Evolutionary conservation across 2,113 vertebrate species (phyloP), one percentile per base, ranked within the genome.

Genomic region (Cottus gobio): DNA sequence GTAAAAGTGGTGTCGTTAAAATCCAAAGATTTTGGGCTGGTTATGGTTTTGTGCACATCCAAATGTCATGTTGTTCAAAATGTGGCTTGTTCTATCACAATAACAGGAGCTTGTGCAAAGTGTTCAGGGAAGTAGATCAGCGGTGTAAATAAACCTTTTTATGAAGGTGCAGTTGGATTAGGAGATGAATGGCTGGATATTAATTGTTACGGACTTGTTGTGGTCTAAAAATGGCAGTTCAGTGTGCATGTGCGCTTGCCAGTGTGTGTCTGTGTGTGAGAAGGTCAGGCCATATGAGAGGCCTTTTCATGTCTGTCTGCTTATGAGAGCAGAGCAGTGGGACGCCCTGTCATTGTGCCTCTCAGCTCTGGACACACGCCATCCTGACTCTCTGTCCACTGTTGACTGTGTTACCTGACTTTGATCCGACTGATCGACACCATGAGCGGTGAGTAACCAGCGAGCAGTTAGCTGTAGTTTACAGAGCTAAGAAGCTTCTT

Each of bases 361-460:
- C 70, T 77, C 39, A 34, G 69, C 85, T 73, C 57, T 6, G 13
- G 67, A 62, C 50, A 24, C 74, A 70, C 72, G 44, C 68, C 67
- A 13, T 8, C 61, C 46, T 1, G 34, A 72, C 37, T 28, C n/a
- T 87, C 50, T 63, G 50, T 36, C 31, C 8, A 16, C 26, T 18
- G 20, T 48, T 78, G 58, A 68, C 11, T 68, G 9, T 31, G 18
- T 72, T 42, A 16, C 22, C 58, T 78, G 85, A 80, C 42, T 63
- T 50, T 67, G 60, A 67, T 58, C 1, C 48, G 68, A 79, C 56
- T 15, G 62, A 74, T 64, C 54, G 65, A 76, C 77, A 58, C 46
- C 91, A 95, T 95, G 94, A 95, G 93, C 73, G 93, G 94, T 95
- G 90, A 95, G 95, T 95, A 87, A 62, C 12, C 39, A 37, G 28